phyloP scores from a whole-genome alignment of 2,113 vertebrate species.

The Monopterus albus region DNA sequence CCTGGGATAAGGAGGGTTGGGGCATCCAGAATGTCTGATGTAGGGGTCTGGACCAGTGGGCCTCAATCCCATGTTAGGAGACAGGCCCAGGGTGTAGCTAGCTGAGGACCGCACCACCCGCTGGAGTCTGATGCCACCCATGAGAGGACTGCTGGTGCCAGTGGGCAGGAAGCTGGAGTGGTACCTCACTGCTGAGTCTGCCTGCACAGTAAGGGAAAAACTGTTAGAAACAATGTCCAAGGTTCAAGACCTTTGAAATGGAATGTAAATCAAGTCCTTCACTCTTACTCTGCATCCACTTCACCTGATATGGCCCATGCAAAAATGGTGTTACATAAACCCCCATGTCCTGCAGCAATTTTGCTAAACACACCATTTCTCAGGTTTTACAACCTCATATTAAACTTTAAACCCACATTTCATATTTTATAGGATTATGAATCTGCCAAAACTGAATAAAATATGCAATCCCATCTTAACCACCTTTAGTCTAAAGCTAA shows the following conservation, averaged over 20 bases:
- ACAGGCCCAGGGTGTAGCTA: constrained; percentile 84
- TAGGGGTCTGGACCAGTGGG: constrained; percentile 78
- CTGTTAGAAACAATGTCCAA: constrained; percentile 42
- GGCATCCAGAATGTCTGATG: constrained; percentile 80
- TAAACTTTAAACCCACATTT: constrained; percentile 57
- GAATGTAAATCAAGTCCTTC: constrained; percentile 62
- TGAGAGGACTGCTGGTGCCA: constrained; percentile 81
- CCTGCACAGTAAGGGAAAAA: constrained; percentile 65
- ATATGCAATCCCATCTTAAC: constrained; percentile 45
- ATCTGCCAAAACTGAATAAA: constrained; percentile 44
- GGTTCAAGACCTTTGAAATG: constrained; percentile 52
- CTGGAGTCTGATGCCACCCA: constrained; percentile 76
- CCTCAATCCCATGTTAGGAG: constrained; percentile 81
- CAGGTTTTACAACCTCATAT: constrained; percentile 52
- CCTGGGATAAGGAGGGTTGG: constrained; percentile 76
- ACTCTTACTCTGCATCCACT: constrained; percentile 36
- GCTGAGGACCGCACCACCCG: constrained; percentile 80
- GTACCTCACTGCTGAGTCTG: constrained; percentile 79
- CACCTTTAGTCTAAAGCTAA: constrained; percentile 34
- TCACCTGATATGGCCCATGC: constrained; percentile 50
- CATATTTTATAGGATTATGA: constrained; percentile 60
- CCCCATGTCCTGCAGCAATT: constrained; percentile 27
- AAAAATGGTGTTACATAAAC: constrained; percentile 20
- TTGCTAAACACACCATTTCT: constrained; percentile 58
- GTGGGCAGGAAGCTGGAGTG: constrained; percentile 81